Evolutionary conservation across 2,888 invertebrate species (phyloP).

Genomic region (Pyrochroa serraticornis): DNA sequence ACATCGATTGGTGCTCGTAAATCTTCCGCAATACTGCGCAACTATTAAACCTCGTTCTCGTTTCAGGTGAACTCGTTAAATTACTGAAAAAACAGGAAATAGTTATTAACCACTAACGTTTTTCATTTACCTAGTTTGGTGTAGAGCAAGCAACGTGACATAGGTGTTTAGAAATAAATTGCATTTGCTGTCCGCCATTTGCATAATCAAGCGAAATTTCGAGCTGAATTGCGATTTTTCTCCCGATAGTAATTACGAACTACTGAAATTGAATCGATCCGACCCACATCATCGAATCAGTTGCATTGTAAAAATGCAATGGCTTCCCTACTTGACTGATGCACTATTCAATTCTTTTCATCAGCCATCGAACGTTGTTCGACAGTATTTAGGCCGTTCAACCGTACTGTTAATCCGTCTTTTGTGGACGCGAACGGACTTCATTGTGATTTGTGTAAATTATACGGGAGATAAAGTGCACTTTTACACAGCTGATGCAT

Average conservation of each 20-base stretch:
- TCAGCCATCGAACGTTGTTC: slow-evolving; percentile 6
- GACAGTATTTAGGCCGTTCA: slow-evolving; percentile 23
- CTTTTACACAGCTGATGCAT: slow-evolving; percentile 17
- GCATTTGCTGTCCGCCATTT: background rate
- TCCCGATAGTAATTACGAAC: slow-evolving; percentile 14
- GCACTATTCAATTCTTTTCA: slow-evolving; percentile 24
- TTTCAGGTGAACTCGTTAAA: slow-evolving; percentile 6
- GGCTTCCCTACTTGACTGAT: slow-evolving; percentile 21
- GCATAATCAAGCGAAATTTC: slow-evolving; percentile 5
- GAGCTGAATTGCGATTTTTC: background rate
- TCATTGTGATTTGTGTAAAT: slow-evolving; percentile 27
- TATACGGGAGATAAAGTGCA: slow-evolving; percentile 19
- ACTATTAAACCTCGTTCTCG: slow-evolving; percentile 20
- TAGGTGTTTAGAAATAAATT: no score
- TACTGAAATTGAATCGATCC: slow-evolving; percentile 7
- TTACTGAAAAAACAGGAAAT: slow-evolving; percentile 3
- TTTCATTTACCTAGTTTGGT: background rate
- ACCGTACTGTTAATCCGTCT: slow-evolving; percentile 23
- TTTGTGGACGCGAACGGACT: slow-evolving; percentile 17
- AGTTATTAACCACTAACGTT: slow-evolving; percentile 4
- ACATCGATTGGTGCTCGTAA: slow-evolving; percentile 12
- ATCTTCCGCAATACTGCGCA: slow-evolving; percentile 12
- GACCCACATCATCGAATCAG: slow-evolving; percentile 17
- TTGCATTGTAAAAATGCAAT: slow-evolving; percentile 18
- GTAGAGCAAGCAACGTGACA: no score